phyloP scores from a whole-genome alignment of 1,140 invertebrate genomes.

The Drosophila nigrodunni region DNA sequence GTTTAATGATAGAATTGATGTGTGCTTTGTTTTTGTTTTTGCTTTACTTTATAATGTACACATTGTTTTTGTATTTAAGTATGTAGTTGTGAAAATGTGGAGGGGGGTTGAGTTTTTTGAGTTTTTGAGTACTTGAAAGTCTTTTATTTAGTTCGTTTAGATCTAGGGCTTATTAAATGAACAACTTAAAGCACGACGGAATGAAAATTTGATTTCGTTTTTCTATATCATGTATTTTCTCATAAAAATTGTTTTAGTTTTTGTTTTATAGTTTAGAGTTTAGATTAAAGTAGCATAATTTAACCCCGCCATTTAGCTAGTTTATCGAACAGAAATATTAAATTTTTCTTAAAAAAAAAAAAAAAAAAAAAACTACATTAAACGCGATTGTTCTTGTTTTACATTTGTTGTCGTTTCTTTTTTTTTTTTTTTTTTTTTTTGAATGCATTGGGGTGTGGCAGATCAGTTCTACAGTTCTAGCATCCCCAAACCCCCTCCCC shows the following conservation, averaged over 20 bases:
- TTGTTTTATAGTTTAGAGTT: background rate
- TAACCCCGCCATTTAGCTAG: conserved; percentile 71
- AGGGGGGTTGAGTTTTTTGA: conserved; percentile 20
- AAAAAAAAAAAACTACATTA: background rate
- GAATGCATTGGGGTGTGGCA: background rate
- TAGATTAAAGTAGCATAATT: conserved; percentile 68
- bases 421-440: background rate
- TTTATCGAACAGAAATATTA: conserved; percentile 41
- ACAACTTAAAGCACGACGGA: conserved; percentile 65
- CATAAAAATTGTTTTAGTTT: conserved; percentile 36
- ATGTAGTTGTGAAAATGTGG: conserved; percentile 7
- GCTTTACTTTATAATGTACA: conserved; percentile 13
- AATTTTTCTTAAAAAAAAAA: conserved; percentile 1
- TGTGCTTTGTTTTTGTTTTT: conserved; percentile 17
- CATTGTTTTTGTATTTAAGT: conserved; percentile 34
- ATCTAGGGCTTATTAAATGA: conserved; percentile 40
- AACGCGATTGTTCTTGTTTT: background rate
- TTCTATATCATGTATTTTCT: conserved; percentile 34
- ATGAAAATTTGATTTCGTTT: conserved; percentile 60
- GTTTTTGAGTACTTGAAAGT: conserved; percentile 62
- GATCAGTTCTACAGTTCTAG: background rate
- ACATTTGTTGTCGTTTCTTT: background rate
- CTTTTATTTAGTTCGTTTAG: conserved; percentile 48
- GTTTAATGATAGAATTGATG: conserved; percentile 19
- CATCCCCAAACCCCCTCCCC: background rate